Conservation (phyloP, 1,140 invertebrate species). For the Drosophila setifemur region DNA sequence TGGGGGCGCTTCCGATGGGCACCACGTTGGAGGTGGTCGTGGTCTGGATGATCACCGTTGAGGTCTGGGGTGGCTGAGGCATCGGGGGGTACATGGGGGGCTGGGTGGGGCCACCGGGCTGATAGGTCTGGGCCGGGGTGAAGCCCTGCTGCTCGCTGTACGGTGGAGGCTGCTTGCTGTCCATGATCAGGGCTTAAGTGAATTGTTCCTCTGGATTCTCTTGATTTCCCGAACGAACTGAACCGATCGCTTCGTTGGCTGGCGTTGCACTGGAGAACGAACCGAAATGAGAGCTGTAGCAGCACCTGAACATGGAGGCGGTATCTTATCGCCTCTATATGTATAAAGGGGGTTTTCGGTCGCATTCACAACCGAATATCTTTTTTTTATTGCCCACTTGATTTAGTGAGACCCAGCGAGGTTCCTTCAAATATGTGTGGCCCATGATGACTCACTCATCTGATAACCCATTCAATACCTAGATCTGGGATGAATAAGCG, state of each 20-base stretch:
- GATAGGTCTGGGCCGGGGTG: conserved; percentile 68
- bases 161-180: conserved; percentile 83
- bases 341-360: conserved; percentile 9
- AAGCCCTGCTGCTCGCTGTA: conserved; percentile 76
- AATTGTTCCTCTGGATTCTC: neutral
- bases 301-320: neutral
- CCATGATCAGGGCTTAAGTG: conserved; percentile 34
- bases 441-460: conserved; percentile 32
- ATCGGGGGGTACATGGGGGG: conserved; percentile 63
- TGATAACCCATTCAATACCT: neutral
- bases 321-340: conserved; percentile 35
- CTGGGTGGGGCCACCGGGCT: conserved; percentile 62
- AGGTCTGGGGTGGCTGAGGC: conserved; percentile 48
- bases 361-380: conserved; percentile 16
- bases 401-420: conserved; percentile 17
- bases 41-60: conserved; percentile 83
- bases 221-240: neutral
- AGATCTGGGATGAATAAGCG: conserved; percentile 12
- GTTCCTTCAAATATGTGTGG: neutral
- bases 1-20: conserved; percentile 83
- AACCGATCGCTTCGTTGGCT: conserved; percentile 32
- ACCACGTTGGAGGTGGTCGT: conserved; percentile 63
- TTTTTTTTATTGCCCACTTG: conserved; percentile 28
- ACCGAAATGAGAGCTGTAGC: neutral
- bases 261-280: conserved; percentile 31